These are phyloP conservation scores for Nymphicus hollandicus DNA, from an alignment of 2,113 vertebrate genomes.

Conservation along the genomic window DNA sequence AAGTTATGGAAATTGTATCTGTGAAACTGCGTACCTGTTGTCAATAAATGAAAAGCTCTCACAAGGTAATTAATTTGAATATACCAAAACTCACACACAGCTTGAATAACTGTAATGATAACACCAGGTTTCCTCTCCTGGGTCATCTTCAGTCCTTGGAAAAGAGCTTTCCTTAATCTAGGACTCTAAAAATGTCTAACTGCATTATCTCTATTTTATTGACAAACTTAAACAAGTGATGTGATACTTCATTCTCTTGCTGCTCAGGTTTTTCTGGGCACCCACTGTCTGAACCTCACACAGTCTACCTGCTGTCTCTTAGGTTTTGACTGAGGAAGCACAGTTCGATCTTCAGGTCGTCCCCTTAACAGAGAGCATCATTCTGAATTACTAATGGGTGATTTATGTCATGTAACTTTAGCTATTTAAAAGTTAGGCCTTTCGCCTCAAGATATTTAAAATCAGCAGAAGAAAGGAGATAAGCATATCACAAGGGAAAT, in stretches of 20 bases:
- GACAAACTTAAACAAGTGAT: background rate
- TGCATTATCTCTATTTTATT: background rate
- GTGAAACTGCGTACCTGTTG: background rate
- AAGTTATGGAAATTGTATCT: background rate
- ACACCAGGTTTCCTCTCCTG: background rate
- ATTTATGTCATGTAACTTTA: background rate
- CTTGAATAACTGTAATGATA: background rate
- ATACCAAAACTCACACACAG: background rate
- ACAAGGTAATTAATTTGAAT: background rate
- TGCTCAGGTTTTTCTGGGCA: background rate
- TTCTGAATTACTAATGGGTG: background rate
- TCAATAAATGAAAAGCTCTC: background rate
- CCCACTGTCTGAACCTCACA: background rate
- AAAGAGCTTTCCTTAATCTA: background rate
- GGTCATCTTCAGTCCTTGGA: background rate
- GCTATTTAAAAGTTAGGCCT: background rate
- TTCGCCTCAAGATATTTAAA: background rate
- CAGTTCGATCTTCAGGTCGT: fast-evolving
- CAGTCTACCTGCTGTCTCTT: background rate
- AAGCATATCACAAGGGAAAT: background rate
- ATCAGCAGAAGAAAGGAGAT: background rate
- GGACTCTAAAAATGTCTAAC: background rate
- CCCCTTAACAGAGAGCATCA: background rate
- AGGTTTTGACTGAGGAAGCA: background rate
- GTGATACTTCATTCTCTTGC: background rate